Conservation (phyloP, 1,140 invertebrate genomes). For the Bicyclus anynana region DNA sequence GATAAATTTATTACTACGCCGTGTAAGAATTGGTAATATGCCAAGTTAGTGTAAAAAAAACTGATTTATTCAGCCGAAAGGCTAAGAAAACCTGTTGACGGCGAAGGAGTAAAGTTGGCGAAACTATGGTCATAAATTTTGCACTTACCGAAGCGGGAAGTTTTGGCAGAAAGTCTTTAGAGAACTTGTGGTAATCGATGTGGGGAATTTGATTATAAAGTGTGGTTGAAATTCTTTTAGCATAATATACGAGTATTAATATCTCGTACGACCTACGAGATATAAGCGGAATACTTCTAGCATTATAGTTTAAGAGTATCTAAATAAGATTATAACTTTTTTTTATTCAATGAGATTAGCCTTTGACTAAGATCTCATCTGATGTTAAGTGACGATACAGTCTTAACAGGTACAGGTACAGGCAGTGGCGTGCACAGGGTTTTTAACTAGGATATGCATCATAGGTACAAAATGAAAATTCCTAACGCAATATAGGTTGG, state of each 20-base stretch:
- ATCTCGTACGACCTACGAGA: background rate
- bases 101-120: conserved; percentile 5
- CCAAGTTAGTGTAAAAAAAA: background rate
- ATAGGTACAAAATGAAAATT: too few relatives aligned
- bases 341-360: too few relatives aligned
- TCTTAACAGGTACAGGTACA: too few relatives aligned
- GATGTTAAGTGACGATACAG: too few relatives aligned
- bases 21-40: background rate
- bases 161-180: conserved; percentile 2
- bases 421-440: too few relatives aligned
- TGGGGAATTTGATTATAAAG: background rate
- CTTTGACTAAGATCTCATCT: too few relatives aligned
- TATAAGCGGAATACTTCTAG: too few relatives aligned
- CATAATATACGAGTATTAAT: background rate
- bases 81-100: conserved; percentile 6
- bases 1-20: background rate
- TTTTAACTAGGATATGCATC: too few relatives aligned
- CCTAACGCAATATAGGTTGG: too few relatives aligned
- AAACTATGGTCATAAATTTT: conserved; percentile 4
- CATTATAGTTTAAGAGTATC: too few relatives aligned
- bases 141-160: conserved; percentile 2
- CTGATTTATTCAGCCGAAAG: background rate
- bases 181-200: conserved; percentile 9
- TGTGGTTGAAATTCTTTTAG: background rate
- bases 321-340: too few relatives aligned